These are phyloP conservation scores for Boleophthalmus pectinirostris DNA, from an alignment of 2,113 vertebrate genomes.

Conservation along the genomic window DNA sequence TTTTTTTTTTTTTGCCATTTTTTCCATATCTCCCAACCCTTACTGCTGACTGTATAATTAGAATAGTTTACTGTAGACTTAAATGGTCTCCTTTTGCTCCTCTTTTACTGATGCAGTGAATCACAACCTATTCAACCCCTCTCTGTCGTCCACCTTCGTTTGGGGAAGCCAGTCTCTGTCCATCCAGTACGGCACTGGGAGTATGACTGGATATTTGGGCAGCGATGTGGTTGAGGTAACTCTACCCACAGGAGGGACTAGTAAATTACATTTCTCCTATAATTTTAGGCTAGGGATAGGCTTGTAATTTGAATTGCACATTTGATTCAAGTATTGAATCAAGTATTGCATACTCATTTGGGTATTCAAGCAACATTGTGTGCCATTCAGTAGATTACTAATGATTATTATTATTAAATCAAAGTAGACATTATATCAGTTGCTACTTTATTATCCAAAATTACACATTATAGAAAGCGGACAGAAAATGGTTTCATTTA, in stretches of 20 bases:
- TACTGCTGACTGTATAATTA: too few relatives aligned
- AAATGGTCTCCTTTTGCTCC: not conserved
- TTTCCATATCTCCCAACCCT: too few relatives aligned
- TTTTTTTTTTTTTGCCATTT: too few relatives aligned
- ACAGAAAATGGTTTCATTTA: too few relatives aligned
- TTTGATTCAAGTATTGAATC: not conserved
- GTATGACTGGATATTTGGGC: conserved; percentile 67
- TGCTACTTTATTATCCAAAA: too few relatives aligned
- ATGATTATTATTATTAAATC: not conserved
- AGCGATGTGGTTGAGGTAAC: conserved; percentile 61
- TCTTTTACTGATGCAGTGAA: conserved; percentile 48
- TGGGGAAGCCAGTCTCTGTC: conserved; percentile 31
- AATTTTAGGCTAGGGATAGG: not conserved
- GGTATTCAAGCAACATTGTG: not conserved
- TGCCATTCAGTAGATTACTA: not conserved
- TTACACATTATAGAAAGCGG: too few relatives aligned
- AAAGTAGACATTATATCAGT: too few relatives aligned
- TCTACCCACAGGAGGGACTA: not conserved
- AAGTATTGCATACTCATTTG: not conserved
- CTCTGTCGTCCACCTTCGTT: conserved; percentile 47
- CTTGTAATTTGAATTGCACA: not conserved
- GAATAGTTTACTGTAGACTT: not conserved
- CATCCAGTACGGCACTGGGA: conserved; percentile 70
- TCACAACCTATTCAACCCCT: conserved; percentile 60
- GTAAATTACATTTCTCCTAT: not conserved